Base-by-base conservation (phyloP, 2,113 vertebrate species). In the Microcebus ravelobensis region DNA sequence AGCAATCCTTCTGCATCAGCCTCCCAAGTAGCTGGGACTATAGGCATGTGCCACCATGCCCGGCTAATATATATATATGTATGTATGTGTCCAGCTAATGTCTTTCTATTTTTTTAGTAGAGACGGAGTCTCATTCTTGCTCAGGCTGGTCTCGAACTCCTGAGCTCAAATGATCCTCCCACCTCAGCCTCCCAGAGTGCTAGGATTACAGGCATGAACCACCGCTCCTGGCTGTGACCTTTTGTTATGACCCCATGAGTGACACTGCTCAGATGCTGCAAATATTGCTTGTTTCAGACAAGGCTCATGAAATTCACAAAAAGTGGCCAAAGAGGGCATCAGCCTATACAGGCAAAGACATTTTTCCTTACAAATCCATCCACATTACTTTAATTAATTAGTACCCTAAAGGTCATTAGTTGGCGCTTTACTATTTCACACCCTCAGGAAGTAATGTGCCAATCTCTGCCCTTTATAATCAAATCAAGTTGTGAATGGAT, bases 401-500 rank as follows among this genome's bases (percentile, higher is more conserved):
- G 25, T 50, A 36, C 27, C 14, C 13, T 57, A 48, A 31, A 25
- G 2, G 12, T 48, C 25, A 79, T 8, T 1, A 39, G 25, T 27
- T 61, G 48, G n/a, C 4, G 7, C 14, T 65, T 63, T 25, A 3
- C 12, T 87, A 3, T 70, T n/a, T 68, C 39, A 48, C 15, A 27
- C 29, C 55, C 52, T 55, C 31, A 81, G 36, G 71, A 81, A 85
- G 6, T 39, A 83, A 84, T 48, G 8, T 48, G 27, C 27, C 27
- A 34, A 31, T 12, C 48, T 34, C 34, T 50, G 74, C 48, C 74
- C 45, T 77, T 52, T 29, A 77, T 17, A 2, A 12, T 52, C 48
- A 52, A 34, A 52, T n/a, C 48, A 50, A 27, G 87, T 89, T 94
- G 29, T 89, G 86, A 95, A 88, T 87, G 73, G 94, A 87, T 91